Evolutionary conservation across 2,113 vertebrate species (phyloP).

Genomic region (Lagenorhynchus albirostris): DNA sequence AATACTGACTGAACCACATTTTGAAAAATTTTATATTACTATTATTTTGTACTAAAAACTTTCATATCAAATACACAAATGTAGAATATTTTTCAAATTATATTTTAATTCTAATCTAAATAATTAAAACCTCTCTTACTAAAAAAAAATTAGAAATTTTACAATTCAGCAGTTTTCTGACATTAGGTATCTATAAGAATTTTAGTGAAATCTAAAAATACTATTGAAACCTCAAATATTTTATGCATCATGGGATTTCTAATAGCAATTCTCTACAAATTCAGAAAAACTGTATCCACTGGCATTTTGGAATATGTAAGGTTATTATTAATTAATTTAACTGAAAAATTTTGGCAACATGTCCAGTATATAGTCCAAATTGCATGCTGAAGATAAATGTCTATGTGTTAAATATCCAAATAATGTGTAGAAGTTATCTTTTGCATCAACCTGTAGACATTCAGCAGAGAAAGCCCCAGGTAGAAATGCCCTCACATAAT

Average conservation of each 20-base stretch:
- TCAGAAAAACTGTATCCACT: neutral
- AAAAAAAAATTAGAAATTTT: neutral
- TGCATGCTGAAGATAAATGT: neutral
- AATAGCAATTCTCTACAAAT: neutral
- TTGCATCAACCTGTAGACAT: neutral
- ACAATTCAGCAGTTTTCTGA: neutral
- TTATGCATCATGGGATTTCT: neutral
- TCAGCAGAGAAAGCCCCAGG: neutral
- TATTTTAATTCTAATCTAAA: neutral
- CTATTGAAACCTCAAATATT: neutral
- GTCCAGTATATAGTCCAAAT: neutral
- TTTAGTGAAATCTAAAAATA: neutral
- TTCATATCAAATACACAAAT: neutral
- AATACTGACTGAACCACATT: neutral
- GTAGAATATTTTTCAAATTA: neutral
- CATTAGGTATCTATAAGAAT: neutral
- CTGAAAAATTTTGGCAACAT: neutral
- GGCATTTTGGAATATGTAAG: neutral
- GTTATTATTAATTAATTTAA: neutral
- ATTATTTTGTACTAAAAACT: neutral
- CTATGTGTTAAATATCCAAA: neutral
- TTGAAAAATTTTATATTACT: neutral
- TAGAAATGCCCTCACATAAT: neutral
- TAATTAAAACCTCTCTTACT: neutral
- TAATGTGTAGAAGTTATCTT: neutral